Conservation (phyloP, 2,888 invertebrate genomes). For the Horisme vitalbata region DNA sequence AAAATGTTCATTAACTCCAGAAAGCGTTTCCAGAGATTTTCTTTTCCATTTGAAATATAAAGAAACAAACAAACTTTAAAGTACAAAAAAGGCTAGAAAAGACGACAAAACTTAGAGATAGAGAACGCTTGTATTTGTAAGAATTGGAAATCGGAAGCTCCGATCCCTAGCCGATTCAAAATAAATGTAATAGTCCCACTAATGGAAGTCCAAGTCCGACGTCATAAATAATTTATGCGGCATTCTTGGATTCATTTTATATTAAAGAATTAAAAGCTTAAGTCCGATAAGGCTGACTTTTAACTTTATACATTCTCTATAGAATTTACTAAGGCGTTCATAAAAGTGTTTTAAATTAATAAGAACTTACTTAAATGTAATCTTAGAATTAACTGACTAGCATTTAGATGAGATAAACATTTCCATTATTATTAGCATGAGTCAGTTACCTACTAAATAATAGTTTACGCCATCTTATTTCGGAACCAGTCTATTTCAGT, state of each 20-base stretch:
- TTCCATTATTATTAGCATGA: no score
- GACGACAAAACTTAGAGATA: no score
- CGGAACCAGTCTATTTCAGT: slow-evolving; percentile 19
- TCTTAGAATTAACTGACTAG: no score
- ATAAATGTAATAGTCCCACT: slow-evolving; percentile 54
- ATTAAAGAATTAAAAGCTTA: slow-evolving; percentile 52
- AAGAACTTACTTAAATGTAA: neutral
- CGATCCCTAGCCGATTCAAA: slow-evolving; percentile 40
- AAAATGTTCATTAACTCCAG: no score
- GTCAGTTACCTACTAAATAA: no score
- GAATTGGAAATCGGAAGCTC: slow-evolving; percentile 26
- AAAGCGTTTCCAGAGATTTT: no score
- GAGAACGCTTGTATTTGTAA: slow-evolving; percentile 14
- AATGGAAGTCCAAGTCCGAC: slow-evolving; percentile 53
- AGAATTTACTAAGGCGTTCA: neutral
- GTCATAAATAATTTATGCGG: slow-evolving; percentile 59
- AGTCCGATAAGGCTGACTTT: slow-evolving; percentile 10
- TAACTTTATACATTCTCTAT: slow-evolving; percentile 5
- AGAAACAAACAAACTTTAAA: no score
- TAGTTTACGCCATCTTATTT: slow-evolving; percentile 6
- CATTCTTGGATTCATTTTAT: slow-evolving; percentile 52
- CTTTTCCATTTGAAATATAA: no score
- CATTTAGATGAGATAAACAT: no score
- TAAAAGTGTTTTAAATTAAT: slow-evolving; percentile 1
- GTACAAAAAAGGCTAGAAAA: no score